A percentile compares a stretch with the other conserved stretches of the same genome.
phyloP scores from a whole-genome alignment of 2,888 invertebrate species.

The Amiota minor region DNA sequence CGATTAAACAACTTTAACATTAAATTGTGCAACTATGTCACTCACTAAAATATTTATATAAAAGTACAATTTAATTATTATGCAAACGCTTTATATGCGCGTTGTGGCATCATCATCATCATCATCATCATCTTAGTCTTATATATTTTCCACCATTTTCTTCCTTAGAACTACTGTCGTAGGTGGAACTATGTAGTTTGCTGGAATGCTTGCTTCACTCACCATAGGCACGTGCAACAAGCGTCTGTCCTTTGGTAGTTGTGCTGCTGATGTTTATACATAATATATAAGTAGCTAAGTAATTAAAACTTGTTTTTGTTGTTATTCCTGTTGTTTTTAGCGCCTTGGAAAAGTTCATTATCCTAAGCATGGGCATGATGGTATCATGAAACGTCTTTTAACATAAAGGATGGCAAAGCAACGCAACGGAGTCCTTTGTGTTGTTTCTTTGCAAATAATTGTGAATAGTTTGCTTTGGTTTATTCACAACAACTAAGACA shows the following conservation, averaged over 20 bases:
- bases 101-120: background rate
- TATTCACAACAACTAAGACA: background rate
- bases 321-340: background rate
- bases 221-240: slow-evolving; percentile 9
- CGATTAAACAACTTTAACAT: no score
- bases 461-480: slow-evolving; percentile 19
- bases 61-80: slow-evolving; percentile 22
- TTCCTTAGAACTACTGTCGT: background rate
- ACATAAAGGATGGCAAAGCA: background rate
- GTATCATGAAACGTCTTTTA: background rate
- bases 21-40: no score
- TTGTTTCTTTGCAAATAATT: slow-evolving; percentile 8
- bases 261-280: slow-evolving; percentile 9
- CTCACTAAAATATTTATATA: slow-evolving; percentile 9
- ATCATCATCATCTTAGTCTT: no score
- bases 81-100: slow-evolving; percentile 17
- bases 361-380: slow-evolving; percentile 10
- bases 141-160: no score
- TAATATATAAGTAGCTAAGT: slow-evolving; percentile 24
- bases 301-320: slow-evolving; percentile 22
- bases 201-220: no score
- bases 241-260: background rate
- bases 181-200: background rate
- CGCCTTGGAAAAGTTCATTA: slow-evolving; percentile 17
- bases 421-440: slow-evolving; percentile 9